phyloP scores from a whole-genome alignment of 2,888 invertebrate species.

The Pseudanteris insignis region DNA sequence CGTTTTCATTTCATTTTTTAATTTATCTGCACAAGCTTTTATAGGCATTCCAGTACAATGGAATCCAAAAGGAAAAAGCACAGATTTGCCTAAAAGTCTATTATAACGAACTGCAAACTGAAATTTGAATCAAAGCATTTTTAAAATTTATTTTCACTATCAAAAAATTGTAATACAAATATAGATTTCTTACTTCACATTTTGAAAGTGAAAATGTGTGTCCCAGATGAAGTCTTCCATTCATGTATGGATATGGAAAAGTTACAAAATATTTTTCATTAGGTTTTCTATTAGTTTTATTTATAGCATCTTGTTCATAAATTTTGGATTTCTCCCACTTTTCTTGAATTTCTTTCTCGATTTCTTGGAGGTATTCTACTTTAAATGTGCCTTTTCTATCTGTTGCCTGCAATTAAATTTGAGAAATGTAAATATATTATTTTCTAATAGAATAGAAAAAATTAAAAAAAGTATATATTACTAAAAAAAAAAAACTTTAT shows the following conservation, averaged over 20 bases:
- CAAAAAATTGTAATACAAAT: neutral
- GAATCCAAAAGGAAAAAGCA: slow-evolving; percentile 96
- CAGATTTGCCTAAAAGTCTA: slow-evolving; percentile 88
- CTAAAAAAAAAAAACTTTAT: too few relatives aligned
- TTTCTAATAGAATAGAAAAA: too few relatives aligned
- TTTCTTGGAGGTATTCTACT: slow-evolving; percentile 88
- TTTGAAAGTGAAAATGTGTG: slow-evolving; percentile 97
- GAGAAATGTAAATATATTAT: too few relatives aligned
- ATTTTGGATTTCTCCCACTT: slow-evolving; percentile 85
- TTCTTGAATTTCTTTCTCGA: slow-evolving; percentile 86
- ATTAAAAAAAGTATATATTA: too few relatives aligned
- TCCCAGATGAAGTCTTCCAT: slow-evolving; percentile 96
- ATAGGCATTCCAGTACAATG: slow-evolving; percentile 99
- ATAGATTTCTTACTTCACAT: slow-evolving; percentile 87
- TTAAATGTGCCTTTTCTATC: slow-evolving; percentile 96
- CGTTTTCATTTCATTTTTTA: slow-evolving; percentile 89
- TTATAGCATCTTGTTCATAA: slow-evolving; percentile 85
- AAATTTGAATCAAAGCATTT: slow-evolving; percentile 7
- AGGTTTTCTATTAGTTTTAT: slow-evolving; percentile 68
- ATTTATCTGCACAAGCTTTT: slow-evolving; percentile 97
- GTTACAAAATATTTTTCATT: slow-evolving; percentile 91
- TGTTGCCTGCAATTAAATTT: slow-evolving; percentile 55
- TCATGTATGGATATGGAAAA: slow-evolving; percentile 99
- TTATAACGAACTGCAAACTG: slow-evolving; percentile 92
- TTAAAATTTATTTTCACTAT: neutral